Base-by-base conservation (phyloP, 2,888 invertebrate genomes). In the Coelopa pilipes region DNA sequence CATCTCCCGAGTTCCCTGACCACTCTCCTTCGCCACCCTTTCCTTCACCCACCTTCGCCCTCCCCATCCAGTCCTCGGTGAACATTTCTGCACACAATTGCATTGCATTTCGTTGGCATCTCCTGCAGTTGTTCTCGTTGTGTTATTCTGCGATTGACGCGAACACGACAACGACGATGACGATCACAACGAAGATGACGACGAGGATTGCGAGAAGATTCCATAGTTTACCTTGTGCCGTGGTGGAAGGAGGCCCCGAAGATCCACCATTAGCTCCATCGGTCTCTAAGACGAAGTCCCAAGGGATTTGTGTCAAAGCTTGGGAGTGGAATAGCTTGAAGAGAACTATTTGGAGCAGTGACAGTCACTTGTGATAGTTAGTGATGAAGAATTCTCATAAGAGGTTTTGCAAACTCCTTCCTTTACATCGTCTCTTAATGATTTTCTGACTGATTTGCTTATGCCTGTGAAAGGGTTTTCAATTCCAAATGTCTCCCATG, bases 31-130 rank as follows among this genome's bases (percentile, higher is more conserved):
- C 11, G 11, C 49, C 19, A 15, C 66, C 21, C 49, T 2, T 19
- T 24, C 34, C 34, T 34, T n/a, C n/a, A 66, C 7, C 65, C n/a
- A 10, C 49, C 12, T 46, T 34, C 3, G 11, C 12, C 7, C 13
- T 45, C n/a, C 17, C 46, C 63, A 46, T 15, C n/a, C 4, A 46
- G 46, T 19, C 49, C 45, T 15, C 47, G 47, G n/a, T 65, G 45
- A 47, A 46, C 65, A 45, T 47, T 15, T 4, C 47, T 45, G 65
- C 47, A 46, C 46, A 65, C 65, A 65, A 49, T 65, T 46, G n/a
- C 47, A 65, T 65, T 65, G 65, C 19, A 1, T 11, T 65, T 47
- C 46, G 4, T 46, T 59, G 57, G 57, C 19, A 59, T 59, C 9
- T 21, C 57, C 19, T 21, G 17, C 57, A 59, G 19, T 59, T 34